Evolutionary conservation across 2,113 vertebrate genomes (phyloP).

Genomic region (Lamprotornis superbus): DNA sequence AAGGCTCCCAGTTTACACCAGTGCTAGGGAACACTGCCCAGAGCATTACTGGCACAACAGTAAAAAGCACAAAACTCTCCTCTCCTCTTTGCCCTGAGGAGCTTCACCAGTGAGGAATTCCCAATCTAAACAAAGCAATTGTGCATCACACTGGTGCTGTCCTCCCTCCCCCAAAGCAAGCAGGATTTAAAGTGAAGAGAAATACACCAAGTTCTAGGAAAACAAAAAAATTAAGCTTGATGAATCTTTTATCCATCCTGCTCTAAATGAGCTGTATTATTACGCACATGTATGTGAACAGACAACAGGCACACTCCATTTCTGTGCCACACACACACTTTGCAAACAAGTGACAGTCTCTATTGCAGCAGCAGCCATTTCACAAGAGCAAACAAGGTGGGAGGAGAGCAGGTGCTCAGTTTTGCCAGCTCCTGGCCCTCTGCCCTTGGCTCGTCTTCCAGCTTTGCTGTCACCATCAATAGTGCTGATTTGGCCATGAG

Average conservation of each 20-base stretch:
- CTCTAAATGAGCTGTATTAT: neutral
- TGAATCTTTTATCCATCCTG: neutral
- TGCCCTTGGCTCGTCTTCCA: conserved; percentile 26
- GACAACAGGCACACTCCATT: accelerated
- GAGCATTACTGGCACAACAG: neutral
- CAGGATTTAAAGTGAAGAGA: neutral
- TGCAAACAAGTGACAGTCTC: neutral
- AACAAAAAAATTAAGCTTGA: conserved; percentile 5
- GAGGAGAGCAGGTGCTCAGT: conserved; percentile 37
- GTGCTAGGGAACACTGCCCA: neutral
- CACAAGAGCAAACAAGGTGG: conserved; percentile 29
- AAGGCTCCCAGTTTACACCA: neutral
- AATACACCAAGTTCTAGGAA: neutral
- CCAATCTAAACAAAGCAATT: conserved; percentile 22
- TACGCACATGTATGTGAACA: accelerated
- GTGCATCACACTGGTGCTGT: neutral
- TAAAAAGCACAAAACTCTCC: neutral
- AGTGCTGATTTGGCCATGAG: neutral
- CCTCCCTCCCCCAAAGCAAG: conserved; percentile 2
- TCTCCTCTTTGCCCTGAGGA: neutral
- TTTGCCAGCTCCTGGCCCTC: conserved; percentile 33
- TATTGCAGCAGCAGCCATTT: conserved; percentile 24
- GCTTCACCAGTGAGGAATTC: neutral
- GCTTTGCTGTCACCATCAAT: neutral
- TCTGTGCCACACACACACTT: neutral